Base-by-base conservation (phyloP, 1,140 invertebrate genomes). In the Drosophila mayri region DNA sequence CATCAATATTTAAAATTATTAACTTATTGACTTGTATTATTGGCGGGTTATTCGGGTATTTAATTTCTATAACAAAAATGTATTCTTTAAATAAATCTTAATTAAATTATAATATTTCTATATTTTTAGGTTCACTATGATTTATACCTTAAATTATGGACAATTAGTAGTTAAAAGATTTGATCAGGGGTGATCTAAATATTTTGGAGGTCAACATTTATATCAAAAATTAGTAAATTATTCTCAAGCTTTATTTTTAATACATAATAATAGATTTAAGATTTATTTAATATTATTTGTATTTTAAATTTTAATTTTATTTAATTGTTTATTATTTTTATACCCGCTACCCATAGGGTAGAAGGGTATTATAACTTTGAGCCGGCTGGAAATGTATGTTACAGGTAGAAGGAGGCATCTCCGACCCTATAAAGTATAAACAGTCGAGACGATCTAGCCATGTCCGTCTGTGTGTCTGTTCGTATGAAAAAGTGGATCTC, bases 221-320 rank as follows among this genome's bases (percentile, higher is more conserved):
- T 93, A 72, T 76, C 20, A 70, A 63, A 76, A 85, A 25, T 82
- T 85, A 70, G 4, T 81, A n/a, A 70, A 46, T 58, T 77, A 81
- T 83, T 82, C 75, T 49, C 66, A 67, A 76, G 50, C 38, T 68
- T 79, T 71, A 66, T 63, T 72, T 63, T 47, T 79, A 60, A 70
- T 82, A 74, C 90, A 93, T 81, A 84, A 91, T 91, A 93, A 93
- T 93, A 92, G 86, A 88, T 92, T 93, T 87, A 93, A 93, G 91
- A 90, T 93, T 92, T 93, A 90, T 93, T 93, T 93, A 90, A 87
- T 92, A 88, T 93, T 91, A 82, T 92, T 94, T 93, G 79, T 92
- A 83, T 77, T 90, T 76, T 91, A 92, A 86, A 63, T 86, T 93
- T 80, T 87, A 92, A 79, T 90, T 92, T 91, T 92, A 76, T 76